Percentiles rank a stretch among this genome's conserved stretches.
phyloP scores from a whole-genome alignment of 2,113 vertebrate genomes.

The Onychorhynchus coronatus region DNA sequence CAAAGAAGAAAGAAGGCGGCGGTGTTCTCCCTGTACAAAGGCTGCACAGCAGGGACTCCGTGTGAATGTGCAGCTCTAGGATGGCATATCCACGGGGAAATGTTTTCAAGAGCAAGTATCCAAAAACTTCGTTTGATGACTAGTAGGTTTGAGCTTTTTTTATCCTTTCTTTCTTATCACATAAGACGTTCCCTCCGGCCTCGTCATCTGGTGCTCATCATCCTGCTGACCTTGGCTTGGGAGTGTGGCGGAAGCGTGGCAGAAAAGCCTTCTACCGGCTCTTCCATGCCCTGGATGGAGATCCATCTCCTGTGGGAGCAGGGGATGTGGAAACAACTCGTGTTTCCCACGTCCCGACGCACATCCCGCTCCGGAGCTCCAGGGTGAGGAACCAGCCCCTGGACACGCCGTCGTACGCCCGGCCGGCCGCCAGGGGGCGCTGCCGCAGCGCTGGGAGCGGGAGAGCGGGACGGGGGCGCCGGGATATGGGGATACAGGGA shows the following conservation, averaged over 20 bases:
- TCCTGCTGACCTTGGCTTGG: background rate
- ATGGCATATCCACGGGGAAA: background rate
- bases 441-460: background rate
- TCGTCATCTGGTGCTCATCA: background rate
- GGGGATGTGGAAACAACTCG: background rate
- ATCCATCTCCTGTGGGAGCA: background rate
- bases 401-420: background rate
- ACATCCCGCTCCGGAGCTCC: background rate
- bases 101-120: background rate
- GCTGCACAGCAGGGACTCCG: background rate
- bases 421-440: background rate
- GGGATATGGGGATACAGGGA: background rate
- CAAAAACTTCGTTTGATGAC: background rate
- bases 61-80: rapidly evolving
- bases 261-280: background rate
- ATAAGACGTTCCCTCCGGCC: background rate
- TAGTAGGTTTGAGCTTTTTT: background rate
- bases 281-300: background rate
- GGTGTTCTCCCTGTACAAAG: rapidly evolving
- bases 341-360: background rate
- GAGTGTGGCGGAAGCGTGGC: background rate
- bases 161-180: background rate
- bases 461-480: rapidly evolving
- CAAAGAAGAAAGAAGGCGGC: background rate
- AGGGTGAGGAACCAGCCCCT: no score